Base-by-base conservation (phyloP, 2,797 vertebrate species). In the Distichodus sexfasciatus region DNA sequence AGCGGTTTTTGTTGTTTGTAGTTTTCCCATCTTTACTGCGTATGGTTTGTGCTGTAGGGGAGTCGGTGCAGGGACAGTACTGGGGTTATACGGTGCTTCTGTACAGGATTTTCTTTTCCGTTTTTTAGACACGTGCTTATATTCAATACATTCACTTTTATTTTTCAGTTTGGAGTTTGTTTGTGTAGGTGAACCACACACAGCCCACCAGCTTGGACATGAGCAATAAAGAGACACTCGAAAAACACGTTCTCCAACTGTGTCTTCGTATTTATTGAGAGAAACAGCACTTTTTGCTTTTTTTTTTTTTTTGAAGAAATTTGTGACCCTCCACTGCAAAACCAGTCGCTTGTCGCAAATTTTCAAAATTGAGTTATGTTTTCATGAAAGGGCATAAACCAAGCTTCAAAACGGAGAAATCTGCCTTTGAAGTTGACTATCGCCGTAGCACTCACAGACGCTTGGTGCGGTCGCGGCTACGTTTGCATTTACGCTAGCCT, bases 161-260 rank as follows among this genome's bases (percentile, higher is more conserved):
- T 46, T 21, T 77, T 84, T 84, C 85, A 83, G 81, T 89, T 87
- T 87, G 87, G 81, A 89, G 86, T 66, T 17, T 62, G 48, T 61
- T 71, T 67, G 85, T 87, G 83, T 87, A 87, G 88, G 83, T 89
- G 85, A 89, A 88, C 85, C 89, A 86, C 90, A 86, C 90, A 91
- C 88, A 90, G 88, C 85, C 87, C 87, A 90, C 87, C 87, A 88
- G 90, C 87, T 87, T 89, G 89, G 88, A 91, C 88, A 88, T 87
- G 87, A 92, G 91, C 89, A 92, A 92, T 92, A 83, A 92, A 92
- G 89, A 81, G 89, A 80, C 81, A 88, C 87, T 87, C 86, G 83
- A 85, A 84, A 86, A 78, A 67, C 61, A 40, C 3, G 24, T 8
- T 26, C 1, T 29, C 15, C n/a, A 31, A 26, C 21, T 35, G 2